Conservation (phyloP, 2,888 invertebrate genomes). For the Drosophila paranaensis region DNA sequence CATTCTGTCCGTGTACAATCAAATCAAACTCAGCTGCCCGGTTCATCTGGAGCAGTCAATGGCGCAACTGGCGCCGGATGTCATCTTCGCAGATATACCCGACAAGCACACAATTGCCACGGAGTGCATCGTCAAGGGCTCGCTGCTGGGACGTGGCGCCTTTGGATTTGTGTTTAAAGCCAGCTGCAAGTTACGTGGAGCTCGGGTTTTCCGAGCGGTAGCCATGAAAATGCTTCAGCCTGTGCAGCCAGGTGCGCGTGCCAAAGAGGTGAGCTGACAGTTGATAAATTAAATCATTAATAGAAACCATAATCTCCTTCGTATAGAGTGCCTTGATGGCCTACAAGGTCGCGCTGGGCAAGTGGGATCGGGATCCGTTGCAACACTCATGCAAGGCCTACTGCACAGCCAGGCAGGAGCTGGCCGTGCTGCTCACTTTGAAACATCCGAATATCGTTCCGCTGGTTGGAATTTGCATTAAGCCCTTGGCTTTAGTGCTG, state of each 20-base stretch:
- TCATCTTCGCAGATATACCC: conserved; percentile 95
- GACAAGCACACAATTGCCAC: conserved; percentile 92
- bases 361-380: conserved; percentile 97
- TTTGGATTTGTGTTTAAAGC: conserved; percentile 98
- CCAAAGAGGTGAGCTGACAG: conserved; percentile 80
- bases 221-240: conserved; percentile 99
- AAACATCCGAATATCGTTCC: conserved; percentile 97
- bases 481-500: conserved; percentile 94
- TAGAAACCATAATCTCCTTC: background rate
- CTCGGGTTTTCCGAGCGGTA: conserved; percentile 88
- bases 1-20: conserved; percentile 93
- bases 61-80: conserved; percentile 95
- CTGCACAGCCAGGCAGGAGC: conserved; percentile 97
- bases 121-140: conserved; percentile 91
- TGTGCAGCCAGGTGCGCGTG: conserved; percentile 90
- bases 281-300: background rate
- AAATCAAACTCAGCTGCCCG: conserved; percentile 90
- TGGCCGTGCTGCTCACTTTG: conserved; percentile 93
- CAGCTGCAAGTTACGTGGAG: conserved; percentile 87
- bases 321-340: conserved; percentile 84
- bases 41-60: conserved; percentile 91
- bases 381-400: conserved; percentile 98
- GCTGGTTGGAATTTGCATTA: conserved; percentile 94
- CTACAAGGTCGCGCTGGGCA: conserved; percentile 89
- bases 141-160: conserved; percentile 96